phyloP scores from a whole-genome alignment of 2,113 vertebrate species.

The Echinops telfairi region DNA sequence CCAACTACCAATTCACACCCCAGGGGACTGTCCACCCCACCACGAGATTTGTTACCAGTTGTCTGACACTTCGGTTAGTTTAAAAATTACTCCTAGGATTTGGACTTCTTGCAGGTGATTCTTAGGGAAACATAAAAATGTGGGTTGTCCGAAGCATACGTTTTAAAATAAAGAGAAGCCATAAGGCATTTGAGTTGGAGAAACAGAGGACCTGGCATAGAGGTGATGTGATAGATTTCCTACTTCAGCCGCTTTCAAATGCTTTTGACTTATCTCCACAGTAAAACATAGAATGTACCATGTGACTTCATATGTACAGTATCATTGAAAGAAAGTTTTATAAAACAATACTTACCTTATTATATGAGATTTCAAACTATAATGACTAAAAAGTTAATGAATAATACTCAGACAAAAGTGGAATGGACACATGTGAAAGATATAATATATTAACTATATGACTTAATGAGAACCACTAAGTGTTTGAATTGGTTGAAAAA shows the following conservation, averaged over 20 bases:
- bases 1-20: conserved; percentile 70
- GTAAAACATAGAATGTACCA: conserved; percentile 20
- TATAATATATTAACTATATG: background rate
- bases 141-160: conserved; percentile 28
- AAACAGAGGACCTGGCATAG: conserved; percentile 27
- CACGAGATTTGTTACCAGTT: conserved; percentile 64
- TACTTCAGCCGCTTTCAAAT: conserved; percentile 3
- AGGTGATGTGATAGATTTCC: conserved; percentile 35
- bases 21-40: conserved; percentile 30
- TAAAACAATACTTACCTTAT: background rate
- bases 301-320: background rate
- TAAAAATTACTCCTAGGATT: conserved; percentile 75
- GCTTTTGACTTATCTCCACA: background rate
- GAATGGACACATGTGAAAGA: background rate
- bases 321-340: conserved; percentile 1
- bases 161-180: conserved; percentile 60
- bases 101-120: conserved; percentile 66
- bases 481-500: background rate
- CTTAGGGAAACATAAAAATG: conserved; percentile 57
- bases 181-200: conserved; percentile 60
- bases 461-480: background rate
- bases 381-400: conserved; percentile 15
- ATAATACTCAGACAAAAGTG: conserved; percentile 44
- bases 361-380: background rate
- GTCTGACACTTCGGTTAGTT: conserved; percentile 71